phyloP scores from a whole-genome alignment of 1,140 invertebrate genomes.

The Macrobrachium rosenbergii region DNA sequence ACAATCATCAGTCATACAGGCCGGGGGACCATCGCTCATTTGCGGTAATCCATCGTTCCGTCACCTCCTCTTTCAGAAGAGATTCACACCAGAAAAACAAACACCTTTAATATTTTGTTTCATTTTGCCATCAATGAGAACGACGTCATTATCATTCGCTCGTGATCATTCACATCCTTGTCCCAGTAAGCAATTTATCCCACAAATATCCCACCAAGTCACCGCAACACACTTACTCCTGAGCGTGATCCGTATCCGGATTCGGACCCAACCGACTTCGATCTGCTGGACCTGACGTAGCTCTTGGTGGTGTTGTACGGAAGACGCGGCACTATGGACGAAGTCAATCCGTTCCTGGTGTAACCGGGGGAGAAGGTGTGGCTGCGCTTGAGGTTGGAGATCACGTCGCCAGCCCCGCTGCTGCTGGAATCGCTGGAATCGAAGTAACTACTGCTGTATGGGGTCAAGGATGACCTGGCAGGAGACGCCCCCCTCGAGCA shows the following conservation, averaged over 20 bases:
- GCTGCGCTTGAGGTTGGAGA: constrained; percentile 1
- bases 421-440: constrained; percentile 16
- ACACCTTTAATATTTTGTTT: neutral
- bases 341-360: neutral
- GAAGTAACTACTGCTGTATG: neutral
- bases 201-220: no score
- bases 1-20: no score
- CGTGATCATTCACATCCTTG: no score
- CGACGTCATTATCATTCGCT: no score
- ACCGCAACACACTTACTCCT: constrained; percentile 41
- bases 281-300: constrained; percentile 34
- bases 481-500: constrained; percentile 33
- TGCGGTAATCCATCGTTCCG: no score
- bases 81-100: no score
- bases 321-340: neutral
- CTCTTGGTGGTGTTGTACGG: constrained; percentile 39
- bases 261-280: constrained; percentile 41
- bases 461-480: neutral
- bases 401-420: neutral
- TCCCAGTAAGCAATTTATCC: no score
- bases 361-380: constrained; percentile 27
- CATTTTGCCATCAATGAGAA: neutral
- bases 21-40: no score
- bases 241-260: constrained; percentile 44
- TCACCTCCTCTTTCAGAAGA: no score